These are phyloP conservation scores for Coregonus sp. DNA, from an alignment of 2,797 vertebrate genomes.

Conservation along the genomic window DNA sequence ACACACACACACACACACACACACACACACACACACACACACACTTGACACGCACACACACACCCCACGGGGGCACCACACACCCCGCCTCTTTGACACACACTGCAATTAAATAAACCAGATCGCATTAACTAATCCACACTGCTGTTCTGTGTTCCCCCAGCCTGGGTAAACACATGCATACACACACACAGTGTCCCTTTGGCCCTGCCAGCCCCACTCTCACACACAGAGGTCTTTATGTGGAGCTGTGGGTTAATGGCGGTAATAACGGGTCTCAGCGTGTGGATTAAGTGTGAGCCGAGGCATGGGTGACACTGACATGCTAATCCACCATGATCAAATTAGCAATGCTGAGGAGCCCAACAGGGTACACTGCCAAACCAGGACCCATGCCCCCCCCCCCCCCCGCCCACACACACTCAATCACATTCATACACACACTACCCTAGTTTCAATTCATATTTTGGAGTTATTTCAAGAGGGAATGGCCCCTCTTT, in stretches of 20 bases:
- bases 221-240: conserved; percentile 52
- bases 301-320: conserved; percentile 50
- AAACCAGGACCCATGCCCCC: conserved; percentile 26
- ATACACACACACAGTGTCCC: conserved; percentile 6
- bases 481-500: conserved; percentile 33
- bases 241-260: conserved; percentile 53
- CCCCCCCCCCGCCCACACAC: conserved; percentile 15
- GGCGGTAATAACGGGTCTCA: conserved; percentile 54
- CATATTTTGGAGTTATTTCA: conserved; percentile 34
- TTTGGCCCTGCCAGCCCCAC: conserved; percentile 47
- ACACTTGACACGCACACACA: conserved; percentile 10
- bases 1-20: conserved; percentile 27
- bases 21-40: conserved; percentile 7
- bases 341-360: conserved; percentile 28
- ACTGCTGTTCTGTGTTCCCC: conserved; percentile 33
- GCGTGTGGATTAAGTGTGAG: conserved; percentile 58
- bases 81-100: conserved; percentile 31
- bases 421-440: conserved; percentile 33
- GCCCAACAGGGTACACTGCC: conserved; percentile 20
- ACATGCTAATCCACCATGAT: conserved; percentile 57
- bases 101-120: conserved; percentile 45
- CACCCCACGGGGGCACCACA: conserved; percentile 8
- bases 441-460: conserved; percentile 35
- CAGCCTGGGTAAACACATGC: conserved; percentile 37
- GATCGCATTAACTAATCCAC: conserved; percentile 46